Evolutionary conservation across 1,140 invertebrate species (phyloP), one percentile per base, ranked within the genome.

Genomic region (Macrostomum lignano): DNA sequence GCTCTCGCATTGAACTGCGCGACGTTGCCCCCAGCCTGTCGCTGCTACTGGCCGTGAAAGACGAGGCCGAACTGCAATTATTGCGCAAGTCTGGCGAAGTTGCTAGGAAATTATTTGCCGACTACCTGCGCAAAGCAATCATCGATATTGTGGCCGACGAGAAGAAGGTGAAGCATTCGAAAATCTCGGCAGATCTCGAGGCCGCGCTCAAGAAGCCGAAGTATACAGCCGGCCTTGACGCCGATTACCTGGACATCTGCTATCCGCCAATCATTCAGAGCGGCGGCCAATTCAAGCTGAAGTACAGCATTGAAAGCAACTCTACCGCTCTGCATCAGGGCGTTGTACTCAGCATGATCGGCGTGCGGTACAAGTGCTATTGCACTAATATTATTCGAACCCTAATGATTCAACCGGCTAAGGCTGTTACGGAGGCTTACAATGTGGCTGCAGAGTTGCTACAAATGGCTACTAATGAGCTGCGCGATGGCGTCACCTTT

Each of bases 241-340:
- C 70, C 0, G 66, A 67, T 11, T 70, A 79, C 48, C 64, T 96
- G 3, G 86, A 94, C 48, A 78, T 86, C 67, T 94, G 86, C 54
- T 98, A 96, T 55, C 81, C 81, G 2, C 73, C 86, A 0, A 96
- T 98, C 36, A 82, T 98, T 48, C 88, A 96, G 52, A 93, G 82
- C 40, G 88, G 88, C 19, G 84, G 82, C 5, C 74, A 81, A 48
- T 96, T 93, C 60, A 79, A 70, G 48, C 63, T 98, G 1, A 98
- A 96, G 58, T 96, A 96, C 51, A 88, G 77, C 51, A 76, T 73
- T 25, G 67, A 60, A 20, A 66, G 63, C 45, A 78, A 93, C 49
- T 84, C 94, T 49, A 86, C 84, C 47, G 66, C 66, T 41, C 54
- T 96, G 29, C 78, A 94, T 52, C 96, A 93, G 62, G 88, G 84